Evolutionary conservation across 2,888 invertebrate species (phyloP), one percentile per base, ranked within the genome.

Genomic region (Spilarctia lutea): DNA sequence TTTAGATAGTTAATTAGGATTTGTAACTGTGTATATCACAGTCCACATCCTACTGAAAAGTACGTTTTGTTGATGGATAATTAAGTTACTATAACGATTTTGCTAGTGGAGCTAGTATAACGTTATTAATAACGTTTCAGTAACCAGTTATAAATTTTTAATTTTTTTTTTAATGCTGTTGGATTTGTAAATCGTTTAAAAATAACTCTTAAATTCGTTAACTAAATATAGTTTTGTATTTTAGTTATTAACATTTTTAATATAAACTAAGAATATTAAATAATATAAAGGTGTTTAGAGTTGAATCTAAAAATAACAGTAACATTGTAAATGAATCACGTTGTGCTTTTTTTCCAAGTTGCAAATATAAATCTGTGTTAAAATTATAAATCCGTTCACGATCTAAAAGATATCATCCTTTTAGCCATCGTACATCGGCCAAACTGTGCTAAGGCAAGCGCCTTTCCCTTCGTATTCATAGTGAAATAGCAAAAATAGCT

Each of bases 391-490:
- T 84, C 82, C 78, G 77, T 84, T 83, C 82, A 72, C 84, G 74
- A 85, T 86, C 85, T 83, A 75, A 81, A 79, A 85, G 87, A 87
- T 86, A 86, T 80, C 86, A 86, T 86, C 86, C 86, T 86, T 84
- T 80, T 82, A 78, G 70, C 80, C 83, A 83, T 86, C 86, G 85
- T 80, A 83, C 83, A 83, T 85, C 81, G 91, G 88, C 88, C 91
- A 88, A 95, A 94, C 91, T 95, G 93, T 96, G 95, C 92, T 95
- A 95, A 95, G 95, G 95, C 92, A 90, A 95, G 93, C 96, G 92
- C 95, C 96, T 95, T 95, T 95, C 95, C 93, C 94, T 95, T 94
- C 90, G 94, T 95, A 95, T 96, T 94, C 94, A 95, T 94, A 95
- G 94, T 93, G 94, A 94, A 95, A 95, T 95, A 95, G 93, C 95